Conservation (phyloP, 2,888 invertebrate genomes). For the Tiliacea citrago region DNA sequence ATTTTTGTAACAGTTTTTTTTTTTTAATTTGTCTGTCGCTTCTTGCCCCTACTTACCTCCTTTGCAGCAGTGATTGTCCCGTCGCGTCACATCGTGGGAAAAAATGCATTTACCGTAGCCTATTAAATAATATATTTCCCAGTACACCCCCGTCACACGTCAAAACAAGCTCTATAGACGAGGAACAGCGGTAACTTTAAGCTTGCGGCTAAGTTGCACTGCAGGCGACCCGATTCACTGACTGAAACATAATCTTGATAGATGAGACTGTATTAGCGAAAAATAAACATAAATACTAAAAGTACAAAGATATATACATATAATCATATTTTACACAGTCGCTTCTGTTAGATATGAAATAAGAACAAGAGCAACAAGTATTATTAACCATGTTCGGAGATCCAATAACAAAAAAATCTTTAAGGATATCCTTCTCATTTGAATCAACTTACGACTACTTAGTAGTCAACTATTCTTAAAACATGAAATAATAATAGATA, state of each 20-base stretch:
- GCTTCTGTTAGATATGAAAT: background rate
- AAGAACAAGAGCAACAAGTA: no score
- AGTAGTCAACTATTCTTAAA: background rate
- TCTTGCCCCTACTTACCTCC: no score
- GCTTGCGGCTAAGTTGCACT: constrained; percentile 31
- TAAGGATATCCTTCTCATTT: no score
- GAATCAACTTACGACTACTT: no score
- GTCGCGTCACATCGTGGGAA: no score
- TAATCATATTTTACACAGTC: no score
- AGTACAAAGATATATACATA: no score
- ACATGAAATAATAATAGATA: background rate
- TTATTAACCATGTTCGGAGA: background rate
- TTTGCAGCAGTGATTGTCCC: background rate
- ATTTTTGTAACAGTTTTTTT: no score
- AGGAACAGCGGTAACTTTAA: constrained; percentile 33
- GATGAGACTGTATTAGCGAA: constrained; percentile 29
- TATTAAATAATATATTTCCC: background rate
- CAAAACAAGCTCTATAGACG: background rate
- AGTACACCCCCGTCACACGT: background rate
- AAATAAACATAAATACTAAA: background rate
- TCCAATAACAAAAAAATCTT: no score
- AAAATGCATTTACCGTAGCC: background rate
- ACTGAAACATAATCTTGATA: constrained; percentile 45
- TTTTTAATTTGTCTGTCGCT: no score
- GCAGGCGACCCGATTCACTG: constrained; percentile 12